Evolutionary conservation across 2,113 vertebrate species (phyloP).

Genomic region (Mustela lutreola): DNA sequence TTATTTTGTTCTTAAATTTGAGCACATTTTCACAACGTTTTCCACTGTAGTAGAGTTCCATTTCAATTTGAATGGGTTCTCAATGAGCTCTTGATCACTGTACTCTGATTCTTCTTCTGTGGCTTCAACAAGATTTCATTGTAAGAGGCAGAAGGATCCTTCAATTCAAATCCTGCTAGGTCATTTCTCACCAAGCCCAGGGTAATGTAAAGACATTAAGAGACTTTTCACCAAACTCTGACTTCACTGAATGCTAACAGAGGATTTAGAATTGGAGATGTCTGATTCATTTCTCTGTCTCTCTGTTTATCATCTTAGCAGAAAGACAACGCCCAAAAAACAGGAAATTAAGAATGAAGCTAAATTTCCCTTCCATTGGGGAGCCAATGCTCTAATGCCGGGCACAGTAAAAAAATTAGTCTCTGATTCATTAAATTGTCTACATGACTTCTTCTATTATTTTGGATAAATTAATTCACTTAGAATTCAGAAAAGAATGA

Average conservation of each 20-base stretch:
- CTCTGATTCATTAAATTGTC: background rate
- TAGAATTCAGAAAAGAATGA: constrained; percentile 54
- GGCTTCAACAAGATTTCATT: background rate
- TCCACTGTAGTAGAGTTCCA: background rate
- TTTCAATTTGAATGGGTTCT: constrained; percentile 45
- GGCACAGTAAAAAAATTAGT: background rate
- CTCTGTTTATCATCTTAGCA: background rate
- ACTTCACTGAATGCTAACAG: background rate
- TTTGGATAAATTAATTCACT: constrained; percentile 13
- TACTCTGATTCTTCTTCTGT: background rate
- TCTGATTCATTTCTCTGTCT: constrained; percentile 5
- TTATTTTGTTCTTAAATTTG: constrained; percentile 24
- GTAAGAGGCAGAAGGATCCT: background rate
- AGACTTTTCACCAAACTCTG: background rate
- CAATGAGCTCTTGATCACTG: background rate
- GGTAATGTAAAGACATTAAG: background rate
- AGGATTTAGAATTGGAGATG: background rate
- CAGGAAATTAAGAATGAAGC: background rate
- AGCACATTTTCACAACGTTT: background rate
- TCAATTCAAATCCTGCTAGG: background rate
- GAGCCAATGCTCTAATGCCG: background rate
- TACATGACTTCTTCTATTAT: background rate
- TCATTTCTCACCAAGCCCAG: background rate
- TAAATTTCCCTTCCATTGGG: background rate
- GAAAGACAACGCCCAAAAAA: background rate